phyloP scores from a whole-genome alignment of 2,888 invertebrate species.

The Drosophila paramelanica region DNA sequence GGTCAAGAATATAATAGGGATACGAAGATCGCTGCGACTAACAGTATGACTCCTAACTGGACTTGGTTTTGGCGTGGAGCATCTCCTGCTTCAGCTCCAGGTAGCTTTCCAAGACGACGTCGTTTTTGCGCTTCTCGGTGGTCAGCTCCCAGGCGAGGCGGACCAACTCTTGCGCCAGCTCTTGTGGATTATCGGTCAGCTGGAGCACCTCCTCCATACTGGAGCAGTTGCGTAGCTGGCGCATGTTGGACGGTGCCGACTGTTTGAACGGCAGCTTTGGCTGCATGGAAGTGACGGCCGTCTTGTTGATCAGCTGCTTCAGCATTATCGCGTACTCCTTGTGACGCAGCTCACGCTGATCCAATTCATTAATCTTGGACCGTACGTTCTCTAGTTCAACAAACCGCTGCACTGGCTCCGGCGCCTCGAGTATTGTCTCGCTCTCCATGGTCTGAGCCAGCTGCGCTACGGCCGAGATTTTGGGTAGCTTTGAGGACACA shows the following conservation, averaged over 20 bases:
- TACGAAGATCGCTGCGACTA: no score
- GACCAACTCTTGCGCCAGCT: conserved; percentile 34
- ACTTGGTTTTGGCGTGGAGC: background rate
- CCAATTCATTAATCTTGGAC: conserved; percentile 41
- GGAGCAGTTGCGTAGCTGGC: conserved; percentile 28
- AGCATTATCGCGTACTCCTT: conserved; percentile 26
- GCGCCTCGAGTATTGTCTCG: conserved; percentile 12
- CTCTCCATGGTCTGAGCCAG: conserved; percentile 8
- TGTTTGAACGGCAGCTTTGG: conserved; percentile 39
- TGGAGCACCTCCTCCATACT: conserved; percentile 31
- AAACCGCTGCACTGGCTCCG: conserved; percentile 28
- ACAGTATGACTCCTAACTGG: background rate
- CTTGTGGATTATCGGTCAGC: conserved; percentile 11
- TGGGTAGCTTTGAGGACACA: background rate
- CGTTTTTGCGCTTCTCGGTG: conserved; percentile 24
- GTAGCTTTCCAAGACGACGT: conserved; percentile 18
- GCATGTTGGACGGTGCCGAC: background rate
- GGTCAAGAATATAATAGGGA: no score
- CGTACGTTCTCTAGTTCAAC: conserved; percentile 16
- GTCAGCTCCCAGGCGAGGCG: conserved; percentile 20
- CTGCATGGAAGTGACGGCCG: background rate
- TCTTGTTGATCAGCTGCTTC: conserved; percentile 21
- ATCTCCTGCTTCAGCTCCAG: conserved; percentile 29
- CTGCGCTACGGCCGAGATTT: conserved; percentile 36
- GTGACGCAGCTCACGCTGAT: conserved; percentile 40